Conservation (phyloP, 2,113 vertebrate species). For the Ailuropoda melanoleuca region DNA sequence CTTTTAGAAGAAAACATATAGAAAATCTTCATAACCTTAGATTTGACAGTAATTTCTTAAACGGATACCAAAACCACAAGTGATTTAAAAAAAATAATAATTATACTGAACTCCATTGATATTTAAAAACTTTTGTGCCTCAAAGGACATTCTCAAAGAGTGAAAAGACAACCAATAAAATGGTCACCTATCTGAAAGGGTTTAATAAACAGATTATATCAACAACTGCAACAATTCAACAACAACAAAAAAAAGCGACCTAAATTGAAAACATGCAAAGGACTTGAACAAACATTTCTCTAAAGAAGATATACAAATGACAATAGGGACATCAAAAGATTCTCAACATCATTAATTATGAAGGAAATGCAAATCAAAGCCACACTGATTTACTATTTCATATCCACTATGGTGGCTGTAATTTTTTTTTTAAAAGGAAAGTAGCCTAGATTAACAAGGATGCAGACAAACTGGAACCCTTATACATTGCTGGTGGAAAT, state of each 20-base stretch:
- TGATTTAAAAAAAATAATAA: background rate
- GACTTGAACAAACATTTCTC: background rate
- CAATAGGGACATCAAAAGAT: background rate
- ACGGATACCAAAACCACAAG: background rate
- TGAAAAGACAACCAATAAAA: background rate
- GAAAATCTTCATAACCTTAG: background rate
- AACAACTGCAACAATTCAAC: conserved; percentile 23
- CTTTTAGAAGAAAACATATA: background rate
- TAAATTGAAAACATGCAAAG: conserved; percentile 1
- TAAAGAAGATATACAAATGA: background rate
- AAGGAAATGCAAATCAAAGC: conserved; percentile 33
- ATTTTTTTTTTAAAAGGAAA: background rate
- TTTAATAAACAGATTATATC: background rate
- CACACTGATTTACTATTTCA: conserved; percentile 2
- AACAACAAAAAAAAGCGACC: background rate
- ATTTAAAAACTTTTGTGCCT: background rate
- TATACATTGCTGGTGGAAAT: background rate
- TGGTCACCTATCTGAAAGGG: background rate
- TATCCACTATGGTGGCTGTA: background rate
- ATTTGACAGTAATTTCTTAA: background rate
- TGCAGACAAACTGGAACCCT: background rate
- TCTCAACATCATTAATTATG: conserved; percentile 9
- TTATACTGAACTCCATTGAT: background rate
- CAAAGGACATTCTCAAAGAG: background rate
- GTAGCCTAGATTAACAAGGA: background rate